Conservation (phyloP, 2,888 invertebrate genomes). For the Volucella bombylans region DNA sequence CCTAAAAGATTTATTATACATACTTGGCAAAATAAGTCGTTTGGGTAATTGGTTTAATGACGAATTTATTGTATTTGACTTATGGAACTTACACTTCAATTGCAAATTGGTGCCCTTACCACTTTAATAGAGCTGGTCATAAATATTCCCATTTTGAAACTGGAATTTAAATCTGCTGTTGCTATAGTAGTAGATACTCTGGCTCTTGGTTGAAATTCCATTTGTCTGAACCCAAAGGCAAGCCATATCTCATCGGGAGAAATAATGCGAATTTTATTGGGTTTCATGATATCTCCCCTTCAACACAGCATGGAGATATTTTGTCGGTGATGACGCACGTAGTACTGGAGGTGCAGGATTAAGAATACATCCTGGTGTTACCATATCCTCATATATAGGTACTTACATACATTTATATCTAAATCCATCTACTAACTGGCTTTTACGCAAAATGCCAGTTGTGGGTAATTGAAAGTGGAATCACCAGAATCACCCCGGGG, state of each 20-base stretch:
- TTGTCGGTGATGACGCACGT: conserved; percentile 11
- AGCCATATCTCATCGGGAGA: conserved; percentile 20
- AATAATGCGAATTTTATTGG: conserved; percentile 60
- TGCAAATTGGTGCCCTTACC: too few relatives aligned
- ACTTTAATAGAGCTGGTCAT: too few relatives aligned
- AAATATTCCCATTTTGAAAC: neutral
- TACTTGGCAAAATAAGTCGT: too few relatives aligned
- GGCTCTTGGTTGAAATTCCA: conserved; percentile 22
- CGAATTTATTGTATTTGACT: too few relatives aligned
- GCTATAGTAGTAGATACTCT: neutral
- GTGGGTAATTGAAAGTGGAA: conserved; percentile 55
- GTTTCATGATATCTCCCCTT: conserved; percentile 38
- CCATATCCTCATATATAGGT: too few relatives aligned
- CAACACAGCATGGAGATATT: neutral
- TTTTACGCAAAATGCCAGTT: conserved; percentile 54
- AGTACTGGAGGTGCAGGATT: conserved; percentile 3
- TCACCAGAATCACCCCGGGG: conserved; percentile 56
- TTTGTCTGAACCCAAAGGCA: conserved; percentile 33
- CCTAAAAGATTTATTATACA: too few relatives aligned
- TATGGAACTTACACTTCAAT: too few relatives aligned
- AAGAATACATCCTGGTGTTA: too few relatives aligned
- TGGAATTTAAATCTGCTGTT: conserved; percentile 2
- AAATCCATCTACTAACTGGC: conserved; percentile 17
- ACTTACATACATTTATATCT: too few relatives aligned
- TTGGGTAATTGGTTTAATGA: too few relatives aligned